A percentile compares a stretch with the other conserved stretches of the same genome.
These are phyloP conservation scores for Bellardia pandia DNA, from an alignment of 2,888 invertebrate species.

Conservation along the genomic window DNA sequence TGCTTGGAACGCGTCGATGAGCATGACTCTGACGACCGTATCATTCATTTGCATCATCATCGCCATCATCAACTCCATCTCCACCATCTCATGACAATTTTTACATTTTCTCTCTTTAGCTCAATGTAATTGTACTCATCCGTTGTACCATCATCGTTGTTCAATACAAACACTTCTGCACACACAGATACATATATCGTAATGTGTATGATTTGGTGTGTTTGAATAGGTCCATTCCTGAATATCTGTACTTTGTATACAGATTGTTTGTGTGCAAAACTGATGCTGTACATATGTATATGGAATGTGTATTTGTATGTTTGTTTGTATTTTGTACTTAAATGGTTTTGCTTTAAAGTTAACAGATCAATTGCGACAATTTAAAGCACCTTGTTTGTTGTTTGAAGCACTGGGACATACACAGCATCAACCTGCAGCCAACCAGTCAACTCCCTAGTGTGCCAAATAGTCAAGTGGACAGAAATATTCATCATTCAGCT, in stretches of 20 bases:
- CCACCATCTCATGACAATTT: conserved; percentile 18
- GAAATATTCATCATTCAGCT: neutral
- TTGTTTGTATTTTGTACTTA: conserved; percentile 28
- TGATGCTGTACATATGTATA: neutral
- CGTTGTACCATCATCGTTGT: conserved; percentile 32
- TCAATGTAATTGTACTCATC: conserved; percentile 56
- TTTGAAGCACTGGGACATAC: neutral
- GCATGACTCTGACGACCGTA: conserved; percentile 32
- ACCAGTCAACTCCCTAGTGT: neutral
- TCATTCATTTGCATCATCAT: conserved; percentile 53
- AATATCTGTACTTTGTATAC: neutral
- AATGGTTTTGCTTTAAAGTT: conserved; percentile 60
- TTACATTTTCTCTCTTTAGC: conserved; percentile 28
- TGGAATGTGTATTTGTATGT: neutral
- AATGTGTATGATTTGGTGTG: neutral
- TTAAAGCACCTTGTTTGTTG: conserved; percentile 60
- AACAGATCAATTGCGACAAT: conserved; percentile 66
- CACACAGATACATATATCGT: neutral
- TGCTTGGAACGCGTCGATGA: conserved; percentile 4
- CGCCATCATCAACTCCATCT: conserved; percentile 15
- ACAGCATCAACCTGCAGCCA: neutral
- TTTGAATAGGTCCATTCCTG: neutral
- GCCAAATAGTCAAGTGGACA: neutral
- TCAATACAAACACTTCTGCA: neutral
- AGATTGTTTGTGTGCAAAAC: neutral